Evolutionary conservation across 2,113 vertebrate species (phyloP).

Genomic region (Neogobius melanostomus): DNA sequence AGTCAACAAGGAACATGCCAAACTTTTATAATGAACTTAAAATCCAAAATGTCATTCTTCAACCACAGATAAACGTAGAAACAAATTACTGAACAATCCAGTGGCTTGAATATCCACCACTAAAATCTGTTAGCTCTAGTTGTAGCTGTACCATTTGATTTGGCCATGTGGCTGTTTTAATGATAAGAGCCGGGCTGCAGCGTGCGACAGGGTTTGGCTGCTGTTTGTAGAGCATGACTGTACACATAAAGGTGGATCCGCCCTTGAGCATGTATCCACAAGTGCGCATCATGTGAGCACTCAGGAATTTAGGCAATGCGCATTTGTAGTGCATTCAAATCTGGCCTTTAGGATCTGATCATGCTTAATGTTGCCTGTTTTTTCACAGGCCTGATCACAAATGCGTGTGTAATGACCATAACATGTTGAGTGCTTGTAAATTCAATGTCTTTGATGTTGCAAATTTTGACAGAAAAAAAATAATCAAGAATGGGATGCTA

Average conservation of each 20-base stretch:
- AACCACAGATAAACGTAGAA: conserved; percentile 24
- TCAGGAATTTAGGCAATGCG: conserved; percentile 70
- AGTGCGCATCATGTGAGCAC: conserved; percentile 59
- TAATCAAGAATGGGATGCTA: conserved; percentile 87
- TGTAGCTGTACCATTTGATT: not conserved
- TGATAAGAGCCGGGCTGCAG: conserved; percentile 17
- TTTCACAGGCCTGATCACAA: conserved; percentile 14
- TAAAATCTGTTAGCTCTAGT: not conserved
- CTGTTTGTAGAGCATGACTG: conserved; percentile 53
- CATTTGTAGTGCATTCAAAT: conserved; percentile 40
- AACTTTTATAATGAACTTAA: conserved; percentile 12
- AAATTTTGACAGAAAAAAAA: conserved; percentile 89
- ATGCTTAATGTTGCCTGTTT: conserved; percentile 14
- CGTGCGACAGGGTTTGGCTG: conserved; percentile 37
- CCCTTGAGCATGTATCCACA: conserved; percentile 70
- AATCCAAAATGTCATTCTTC: conserved; percentile 8
- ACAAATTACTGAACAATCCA: conserved; percentile 21
- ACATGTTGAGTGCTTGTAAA: conserved; percentile 48
- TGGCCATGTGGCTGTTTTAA: not conserved
- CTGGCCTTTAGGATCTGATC: conserved; percentile 23
- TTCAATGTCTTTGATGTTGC: conserved; percentile 62
- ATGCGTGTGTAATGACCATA: conserved; percentile 40
- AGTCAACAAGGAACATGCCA: conserved; percentile 39
- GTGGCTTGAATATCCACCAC: not conserved
- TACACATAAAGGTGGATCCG: conserved; percentile 54